These are phyloP conservation scores for Furnarius figulus DNA, from an alignment of 2,113 vertebrate genomes.

Conservation along the genomic window DNA sequence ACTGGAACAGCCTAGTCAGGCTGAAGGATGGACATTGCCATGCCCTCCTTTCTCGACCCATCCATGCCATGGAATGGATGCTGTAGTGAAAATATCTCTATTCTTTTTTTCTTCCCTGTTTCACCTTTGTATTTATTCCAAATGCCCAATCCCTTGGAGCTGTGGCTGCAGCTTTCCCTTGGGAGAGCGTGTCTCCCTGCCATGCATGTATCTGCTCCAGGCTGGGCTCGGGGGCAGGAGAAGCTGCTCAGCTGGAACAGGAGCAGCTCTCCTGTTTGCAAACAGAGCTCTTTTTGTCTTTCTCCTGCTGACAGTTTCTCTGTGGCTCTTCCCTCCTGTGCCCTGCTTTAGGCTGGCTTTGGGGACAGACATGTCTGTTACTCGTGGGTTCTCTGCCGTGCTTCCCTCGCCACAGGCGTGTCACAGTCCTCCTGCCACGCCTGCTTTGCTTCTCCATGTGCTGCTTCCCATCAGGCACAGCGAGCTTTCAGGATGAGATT, in stretches of 20 bases:
- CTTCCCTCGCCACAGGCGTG: neutral
- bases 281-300: neutral
- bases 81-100: neutral
- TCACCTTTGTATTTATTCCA: neutral
- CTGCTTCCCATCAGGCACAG: rapidly evolving
- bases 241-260: neutral
- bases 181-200: neutral
- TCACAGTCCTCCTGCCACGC: neutral
- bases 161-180: neutral
- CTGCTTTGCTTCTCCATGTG: neutral
- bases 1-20: neutral
- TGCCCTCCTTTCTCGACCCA: neutral
- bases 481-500: neutral
- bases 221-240: neutral
- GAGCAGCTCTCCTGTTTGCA: neutral
- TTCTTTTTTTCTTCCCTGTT: neutral
- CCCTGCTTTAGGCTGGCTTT: neutral
- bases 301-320: neutral
- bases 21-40: neutral
- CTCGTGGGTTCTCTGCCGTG: neutral
- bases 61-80: neutral
- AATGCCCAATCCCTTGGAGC: neutral
- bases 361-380: neutral
- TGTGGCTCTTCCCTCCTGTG: neutral
- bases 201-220: neutral